These are phyloP conservation scores for Folsomia candida DNA, from an alignment of 2,888 invertebrate species.

Conservation along the genomic window DNA sequence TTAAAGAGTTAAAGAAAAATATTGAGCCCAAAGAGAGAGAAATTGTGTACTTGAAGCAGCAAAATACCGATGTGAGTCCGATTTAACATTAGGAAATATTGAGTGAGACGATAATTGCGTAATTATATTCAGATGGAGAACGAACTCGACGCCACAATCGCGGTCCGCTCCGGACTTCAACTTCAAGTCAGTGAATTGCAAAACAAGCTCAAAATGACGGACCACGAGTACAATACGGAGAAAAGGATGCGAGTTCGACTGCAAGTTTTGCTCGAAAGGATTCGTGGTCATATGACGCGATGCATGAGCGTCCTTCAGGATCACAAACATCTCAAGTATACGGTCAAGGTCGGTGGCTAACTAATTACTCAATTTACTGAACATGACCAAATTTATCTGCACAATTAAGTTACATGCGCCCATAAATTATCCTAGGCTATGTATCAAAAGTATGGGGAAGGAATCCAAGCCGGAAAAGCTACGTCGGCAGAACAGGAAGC, in stretches of 20 bases:
- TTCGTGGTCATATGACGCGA: constrained; percentile 77
- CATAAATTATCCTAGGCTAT: constrained; percentile 30
- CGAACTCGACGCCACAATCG: constrained; percentile 63
- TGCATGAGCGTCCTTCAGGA: constrained; percentile 76
- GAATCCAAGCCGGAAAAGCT: constrained; percentile 41
- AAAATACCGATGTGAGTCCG: constrained; percentile 63
- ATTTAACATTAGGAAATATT: neutral
- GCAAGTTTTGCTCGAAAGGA: constrained; percentile 58
- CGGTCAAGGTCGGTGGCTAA: constrained; percentile 55
- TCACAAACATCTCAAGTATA: constrained; percentile 63
- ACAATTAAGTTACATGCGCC: neutral
- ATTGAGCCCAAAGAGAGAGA: constrained; percentile 83
- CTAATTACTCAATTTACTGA: neutral
- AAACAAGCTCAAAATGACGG: constrained; percentile 72
- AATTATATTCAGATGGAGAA: constrained; percentile 65
- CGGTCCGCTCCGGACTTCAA: constrained; percentile 58
- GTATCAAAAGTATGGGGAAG: constrained; percentile 48
- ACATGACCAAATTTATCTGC: neutral
- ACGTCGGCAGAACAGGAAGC: constrained; percentile 49
- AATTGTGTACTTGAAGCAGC: constrained; percentile 77
- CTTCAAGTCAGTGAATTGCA: constrained; percentile 72
- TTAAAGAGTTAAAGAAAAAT: constrained; percentile 78
- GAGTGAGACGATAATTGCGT: neutral
- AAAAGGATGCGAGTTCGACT: constrained; percentile 62
- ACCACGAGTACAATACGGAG: constrained; percentile 69